Base-by-base conservation (phyloP, 2,113 vertebrate species). In the Rostratula benghalensis region DNA sequence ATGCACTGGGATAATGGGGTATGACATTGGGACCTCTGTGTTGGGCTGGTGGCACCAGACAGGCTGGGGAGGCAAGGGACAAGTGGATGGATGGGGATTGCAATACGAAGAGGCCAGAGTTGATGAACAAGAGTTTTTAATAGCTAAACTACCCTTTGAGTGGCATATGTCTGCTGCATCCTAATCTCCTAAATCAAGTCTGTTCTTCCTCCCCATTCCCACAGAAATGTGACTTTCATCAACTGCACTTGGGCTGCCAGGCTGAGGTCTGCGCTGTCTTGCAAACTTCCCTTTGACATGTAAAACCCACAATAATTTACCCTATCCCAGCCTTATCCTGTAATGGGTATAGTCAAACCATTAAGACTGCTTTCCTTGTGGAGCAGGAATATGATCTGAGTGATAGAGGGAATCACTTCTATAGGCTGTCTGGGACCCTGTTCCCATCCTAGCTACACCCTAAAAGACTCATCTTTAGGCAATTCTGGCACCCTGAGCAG, bases 1-100 rank as follows among this genome's bases (percentile, higher is more conserved):
- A 78, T 6, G 11, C 4, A 1, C 15, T 46, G 60, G 63, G 48
- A 17, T 33, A 30, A 63, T 0, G 18, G 37, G 43, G 13, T 63
- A 9, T 0, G 7, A 3, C 35, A n/a, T 3, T 0, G 1, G 41
- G 67, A 53, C 22, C 11, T 33, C 37, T 35, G 0, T 41, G 67
- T 60, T 37, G 41, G 50, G 7, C 13, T 35, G 54, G 25, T 25
- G 64, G 48, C 35, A 41, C 35, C 15, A 61, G 21, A 39, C 21
- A 45, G 18, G 23, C 5, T 71, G 64, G 24, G 33, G 57, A 67
- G 39, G 57, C 24, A 67, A 51, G 54, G 57, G 21, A 50, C 27
- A 60, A 50, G 12, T 30, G 35, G 39, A 9, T 48, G 57, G 51
- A 37, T 45, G 41, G 24, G 11, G 24, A 43, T 7, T 37, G 20